These are phyloP conservation scores for Limenitis camilla DNA, from an alignment of 2,888 invertebrate species.

Conservation along the genomic window DNA sequence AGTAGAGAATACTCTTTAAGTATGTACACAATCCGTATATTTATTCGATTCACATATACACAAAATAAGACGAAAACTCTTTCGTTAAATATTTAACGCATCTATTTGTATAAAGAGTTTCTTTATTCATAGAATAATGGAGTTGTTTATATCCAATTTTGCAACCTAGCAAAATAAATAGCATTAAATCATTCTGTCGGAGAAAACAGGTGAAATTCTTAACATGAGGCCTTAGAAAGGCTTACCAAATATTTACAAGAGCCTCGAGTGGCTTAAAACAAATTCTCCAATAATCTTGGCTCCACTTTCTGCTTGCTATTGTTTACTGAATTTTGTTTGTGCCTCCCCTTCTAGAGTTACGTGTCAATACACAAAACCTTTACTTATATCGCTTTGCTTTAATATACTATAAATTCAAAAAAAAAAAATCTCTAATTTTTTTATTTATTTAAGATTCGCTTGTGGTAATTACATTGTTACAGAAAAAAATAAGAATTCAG, in stretches of 20 bases:
- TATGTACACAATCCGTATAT: too few relatives aligned
- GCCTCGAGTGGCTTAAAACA: conserved; percentile 71
- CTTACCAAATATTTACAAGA: conserved; percentile 70
- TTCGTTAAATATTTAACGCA: conserved; percentile 5
- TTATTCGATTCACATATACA: not conserved
- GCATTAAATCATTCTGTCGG: conserved; percentile 46
- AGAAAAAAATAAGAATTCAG: too few relatives aligned
- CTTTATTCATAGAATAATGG: conserved; percentile 16
- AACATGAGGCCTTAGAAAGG: conserved; percentile 52
- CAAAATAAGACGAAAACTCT: conserved; percentile 1
- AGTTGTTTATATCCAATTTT: conserved; percentile 21
- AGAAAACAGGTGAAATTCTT: conserved; percentile 52
- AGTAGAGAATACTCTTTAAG: too few relatives aligned
- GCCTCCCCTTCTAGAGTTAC: conserved; percentile 35
- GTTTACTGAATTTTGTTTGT: conserved; percentile 66
- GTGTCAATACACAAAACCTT: conserved; percentile 24
- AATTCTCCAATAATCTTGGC: conserved; percentile 69
- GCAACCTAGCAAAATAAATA: conserved; percentile 42
- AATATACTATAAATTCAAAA: not conserved
- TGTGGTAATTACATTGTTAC: too few relatives aligned
- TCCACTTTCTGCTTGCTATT: conserved; percentile 58
- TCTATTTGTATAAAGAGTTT: conserved; percentile 1
- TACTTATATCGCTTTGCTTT: not conserved
- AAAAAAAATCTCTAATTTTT: too few relatives aligned
- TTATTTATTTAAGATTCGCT: not conserved